Conservation (phyloP, 2,888 invertebrate species). For the Mythimna pallens region DNA sequence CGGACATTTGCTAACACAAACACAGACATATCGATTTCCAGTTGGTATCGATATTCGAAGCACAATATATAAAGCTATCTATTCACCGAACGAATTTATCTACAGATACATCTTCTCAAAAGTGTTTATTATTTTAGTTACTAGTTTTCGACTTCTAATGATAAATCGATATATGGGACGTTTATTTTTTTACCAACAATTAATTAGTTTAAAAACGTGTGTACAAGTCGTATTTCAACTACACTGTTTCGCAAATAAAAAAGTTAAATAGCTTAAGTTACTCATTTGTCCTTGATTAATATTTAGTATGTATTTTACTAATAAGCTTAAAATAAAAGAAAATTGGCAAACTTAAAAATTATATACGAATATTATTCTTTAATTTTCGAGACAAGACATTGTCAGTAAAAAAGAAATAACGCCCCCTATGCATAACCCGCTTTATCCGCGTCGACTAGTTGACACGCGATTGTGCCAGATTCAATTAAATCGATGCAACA, state of each 20-base stretch:
- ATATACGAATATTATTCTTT: no score
- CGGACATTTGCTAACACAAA: conserved; percentile 44
- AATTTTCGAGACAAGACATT: no score
- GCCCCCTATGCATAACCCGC: background rate
- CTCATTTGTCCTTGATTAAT: no score
- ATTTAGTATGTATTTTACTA: no score
- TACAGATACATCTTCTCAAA: conserved; percentile 1
- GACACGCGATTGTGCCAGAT: conserved; percentile 37
- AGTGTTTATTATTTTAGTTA: conserved; percentile 11
- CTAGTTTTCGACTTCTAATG: background rate
- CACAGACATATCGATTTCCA: conserved; percentile 58
- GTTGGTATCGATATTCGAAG: conserved; percentile 30
- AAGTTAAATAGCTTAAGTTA: no score
- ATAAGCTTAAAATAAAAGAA: no score
- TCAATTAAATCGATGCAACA: conserved; percentile 50
- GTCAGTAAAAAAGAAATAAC: no score
- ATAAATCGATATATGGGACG: conserved; percentile 30
- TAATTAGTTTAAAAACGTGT: no score
- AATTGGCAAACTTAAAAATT: no score
- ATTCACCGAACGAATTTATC: background rate
- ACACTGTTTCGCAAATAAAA: no score
- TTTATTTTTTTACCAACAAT: no score
- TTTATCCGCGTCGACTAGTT: conserved; percentile 19
- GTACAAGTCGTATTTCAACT: no score
- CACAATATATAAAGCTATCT: background rate